Percentiles rank a stretch among this genome's conserved stretches.
These are phyloP conservation scores for Drosophila setosimentum DNA, from an alignment of 2,888 invertebrate genomes.

Conservation along the genomic window DNA sequence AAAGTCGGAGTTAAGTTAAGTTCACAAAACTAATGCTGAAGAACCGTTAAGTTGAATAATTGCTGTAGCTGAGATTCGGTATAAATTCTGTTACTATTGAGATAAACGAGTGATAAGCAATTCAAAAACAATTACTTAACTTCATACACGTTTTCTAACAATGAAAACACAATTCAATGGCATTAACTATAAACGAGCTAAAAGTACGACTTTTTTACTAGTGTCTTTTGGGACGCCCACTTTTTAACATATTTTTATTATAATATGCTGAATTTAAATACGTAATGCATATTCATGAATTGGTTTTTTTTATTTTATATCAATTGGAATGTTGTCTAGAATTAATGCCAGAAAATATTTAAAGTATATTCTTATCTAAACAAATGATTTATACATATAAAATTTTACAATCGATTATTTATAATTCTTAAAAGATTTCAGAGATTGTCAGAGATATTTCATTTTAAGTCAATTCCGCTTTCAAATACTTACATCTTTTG, in stretches of 20 bases:
- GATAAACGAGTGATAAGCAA: neutral
- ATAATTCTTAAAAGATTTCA: neutral
- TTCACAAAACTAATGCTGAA: constrained; percentile 12
- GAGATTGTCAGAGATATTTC: neutral
- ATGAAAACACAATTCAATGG: constrained; percentile 26
- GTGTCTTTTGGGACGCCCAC: constrained; percentile 9
- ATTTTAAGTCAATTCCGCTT: neutral
- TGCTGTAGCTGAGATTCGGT: constrained; percentile 15
- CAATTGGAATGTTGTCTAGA: neutral
- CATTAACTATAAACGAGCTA: constrained; percentile 2
- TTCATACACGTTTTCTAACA: constrained; percentile 26
- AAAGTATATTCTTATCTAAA: neutral
- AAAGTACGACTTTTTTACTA: neutral
- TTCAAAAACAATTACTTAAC: neutral
- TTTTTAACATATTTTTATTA: constrained; percentile 7
- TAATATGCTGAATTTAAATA: neutral
- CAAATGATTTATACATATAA: neutral
- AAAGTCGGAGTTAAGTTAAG: constrained; percentile 48
- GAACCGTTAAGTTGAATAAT: constrained; percentile 40
- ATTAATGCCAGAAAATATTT: neutral
- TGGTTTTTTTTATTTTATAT: neutral
- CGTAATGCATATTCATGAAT: neutral
- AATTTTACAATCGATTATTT: neutral
- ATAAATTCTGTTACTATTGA: constrained; percentile 17
- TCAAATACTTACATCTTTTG: neutral